Percentiles rank a stretch among this genome's conserved stretches.
Evolutionary conservation across 1,140 invertebrate genomes (phyloP).

Genomic region (Hycleus phaleratus): DNA sequence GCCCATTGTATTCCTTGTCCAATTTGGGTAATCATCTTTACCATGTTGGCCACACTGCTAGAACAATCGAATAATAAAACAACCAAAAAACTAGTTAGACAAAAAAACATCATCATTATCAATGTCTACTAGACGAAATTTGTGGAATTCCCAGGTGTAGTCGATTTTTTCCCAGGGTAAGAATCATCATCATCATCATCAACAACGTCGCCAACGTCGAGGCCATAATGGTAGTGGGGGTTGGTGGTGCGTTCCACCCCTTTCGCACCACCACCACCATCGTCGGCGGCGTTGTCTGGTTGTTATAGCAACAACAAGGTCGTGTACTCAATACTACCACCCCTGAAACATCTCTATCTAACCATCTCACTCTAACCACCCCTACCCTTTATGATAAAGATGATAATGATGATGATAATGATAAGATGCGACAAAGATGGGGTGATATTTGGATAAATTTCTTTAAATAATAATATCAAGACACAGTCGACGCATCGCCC

Average conservation of each 20-base stretch:
- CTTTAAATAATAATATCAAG: too few relatives aligned
- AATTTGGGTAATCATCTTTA: slow-evolving; percentile 40
- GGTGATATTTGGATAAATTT: too few relatives aligned
- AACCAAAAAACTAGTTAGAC: too few relatives aligned
- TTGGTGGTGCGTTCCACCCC: slow-evolving; percentile 3
- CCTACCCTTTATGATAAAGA: too few relatives aligned
- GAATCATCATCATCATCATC: too few relatives aligned
- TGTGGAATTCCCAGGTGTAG: not conserved
- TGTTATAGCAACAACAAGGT: slow-evolving; percentile 24
- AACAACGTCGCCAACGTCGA: too few relatives aligned
- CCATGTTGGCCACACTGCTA: slow-evolving; percentile 39
- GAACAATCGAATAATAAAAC: slow-evolving; percentile 6
- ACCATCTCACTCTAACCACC: too few relatives aligned
- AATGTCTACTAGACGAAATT: too few relatives aligned
- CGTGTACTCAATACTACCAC: slow-evolving; percentile 21
- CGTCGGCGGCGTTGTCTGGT: slow-evolving; percentile 24
- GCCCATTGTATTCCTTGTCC: slow-evolving; percentile 39
- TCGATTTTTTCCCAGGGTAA: not conserved
- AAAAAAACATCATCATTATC: too few relatives aligned
- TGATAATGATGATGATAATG: too few relatives aligned
- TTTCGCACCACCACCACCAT: not conserved
- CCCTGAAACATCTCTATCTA: slow-evolving; percentile 13
- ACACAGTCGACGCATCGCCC: not conserved
- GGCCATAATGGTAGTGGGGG: not conserved
- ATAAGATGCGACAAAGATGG: not conserved